Percentiles rank a stretch among this genome's conserved stretches.
Evolutionary conservation across 2,797 vertebrate species (phyloP).

Genomic region (Peromyscus attwateri): DNA sequence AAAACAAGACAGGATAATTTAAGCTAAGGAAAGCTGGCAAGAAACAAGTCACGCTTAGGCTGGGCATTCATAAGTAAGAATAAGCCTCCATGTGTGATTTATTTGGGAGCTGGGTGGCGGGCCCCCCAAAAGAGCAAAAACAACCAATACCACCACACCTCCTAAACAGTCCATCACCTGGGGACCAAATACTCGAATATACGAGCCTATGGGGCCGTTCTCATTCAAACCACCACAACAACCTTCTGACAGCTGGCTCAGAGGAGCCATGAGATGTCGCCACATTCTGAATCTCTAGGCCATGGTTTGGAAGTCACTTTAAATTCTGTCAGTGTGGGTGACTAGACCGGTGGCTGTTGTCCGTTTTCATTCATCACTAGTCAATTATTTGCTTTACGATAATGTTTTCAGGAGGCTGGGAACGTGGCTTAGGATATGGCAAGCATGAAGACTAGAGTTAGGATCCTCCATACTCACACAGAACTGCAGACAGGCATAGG

Average conservation of each 20-base stretch:
- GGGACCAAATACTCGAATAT: background rate
- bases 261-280: background rate
- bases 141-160: background rate
- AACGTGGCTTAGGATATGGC: background rate
- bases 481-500: background rate
- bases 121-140: no score
- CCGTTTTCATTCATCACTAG: background rate
- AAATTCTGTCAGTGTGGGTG: constrained; percentile 11
- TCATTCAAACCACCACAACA: background rate
- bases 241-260: constrained; percentile 16
- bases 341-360: background rate
- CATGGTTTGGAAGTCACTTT: constrained; percentile 15
- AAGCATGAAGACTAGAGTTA: background rate
- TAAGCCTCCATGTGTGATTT: no score
- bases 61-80: no score
- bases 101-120: no score
- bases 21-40: no score
- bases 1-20: no score
- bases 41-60: no score
- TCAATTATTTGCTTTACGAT: constrained; percentile 5
- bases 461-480: background rate
- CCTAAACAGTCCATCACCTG: background rate
- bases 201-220: background rate
- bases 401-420: background rate
- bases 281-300: constrained; percentile 28